Percentiles rank a stretch among this genome's conserved stretches.
phyloP scores from a whole-genome alignment of 2,113 vertebrate genomes.

The Geococcyx californianus region DNA sequence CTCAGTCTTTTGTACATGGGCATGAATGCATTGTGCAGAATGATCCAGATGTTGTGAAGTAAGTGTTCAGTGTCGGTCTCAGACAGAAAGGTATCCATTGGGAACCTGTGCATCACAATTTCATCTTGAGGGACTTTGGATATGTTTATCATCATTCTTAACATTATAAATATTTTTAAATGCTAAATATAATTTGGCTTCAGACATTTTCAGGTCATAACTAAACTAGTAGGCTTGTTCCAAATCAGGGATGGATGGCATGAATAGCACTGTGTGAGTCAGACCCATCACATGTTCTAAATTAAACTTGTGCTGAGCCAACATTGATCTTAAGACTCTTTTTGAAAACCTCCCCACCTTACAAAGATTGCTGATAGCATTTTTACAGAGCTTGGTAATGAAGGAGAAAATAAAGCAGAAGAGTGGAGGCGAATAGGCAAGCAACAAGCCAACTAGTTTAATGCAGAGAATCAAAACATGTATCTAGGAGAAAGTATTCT shows the following conservation, averaged over 20 bases:
- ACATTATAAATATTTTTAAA: neutral
- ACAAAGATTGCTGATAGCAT: neutral
- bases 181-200: slow-evolving; percentile 25
- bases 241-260: neutral
- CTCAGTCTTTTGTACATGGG: neutral
- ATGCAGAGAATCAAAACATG: neutral
- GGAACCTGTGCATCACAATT: neutral
- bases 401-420: neutral
- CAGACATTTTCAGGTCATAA: slow-evolving; percentile 39
- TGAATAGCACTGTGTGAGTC: slow-evolving; percentile 29
- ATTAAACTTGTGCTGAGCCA: slow-evolving; percentile 30
- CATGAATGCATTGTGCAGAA: neutral
- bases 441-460: neutral
- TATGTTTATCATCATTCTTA: neutral
- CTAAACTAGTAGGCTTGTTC: neutral
- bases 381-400: neutral
- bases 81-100: neutral
- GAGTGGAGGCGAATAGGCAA: neutral
- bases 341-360: neutral
- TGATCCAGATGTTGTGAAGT: neutral
- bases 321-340: neutral
- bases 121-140: neutral
- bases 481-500: neutral
- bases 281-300: slow-evolving; percentile 29
- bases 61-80: neutral